Base-by-base conservation (phyloP, 2,888 invertebrate genomes). In the Mellilla xanthometata region DNA sequence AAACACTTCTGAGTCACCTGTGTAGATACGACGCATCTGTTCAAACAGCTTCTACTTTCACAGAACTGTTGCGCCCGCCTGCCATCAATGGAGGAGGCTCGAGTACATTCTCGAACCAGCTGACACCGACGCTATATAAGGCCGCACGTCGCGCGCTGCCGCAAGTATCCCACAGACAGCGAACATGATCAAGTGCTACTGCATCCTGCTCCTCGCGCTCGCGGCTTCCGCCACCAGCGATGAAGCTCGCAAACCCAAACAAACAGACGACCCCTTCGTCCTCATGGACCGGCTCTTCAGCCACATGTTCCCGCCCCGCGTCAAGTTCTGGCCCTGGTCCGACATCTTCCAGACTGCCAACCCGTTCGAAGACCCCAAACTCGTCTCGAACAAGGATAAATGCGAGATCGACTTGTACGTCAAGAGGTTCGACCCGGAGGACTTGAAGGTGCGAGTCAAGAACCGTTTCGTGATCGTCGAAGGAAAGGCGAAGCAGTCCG, bases 71-170 rank as follows among this genome's bases (percentile, higher is more conserved):
- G 65, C 52, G 62, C 53, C 71, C 80, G 54, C 69, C 87, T 83
- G 85, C 54, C 73, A 65, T 71, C 68, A 82, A 78, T 79, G 77
- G 68, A 79, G 68, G 70, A 63, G 68, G 41, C 28, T 60, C 62
- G 62, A 65, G 76, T 68, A 76, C 77, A 72, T 86, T 89, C 89
- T 84, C 81, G 89, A 89, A 88, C 70, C 49, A 48, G 31, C 49
- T 58, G 63, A 57, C 52, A 58, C 70, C 65, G 68, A 81, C 70
- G 68, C 81, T 88, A 88, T 88, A 88, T 76, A 89, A 86, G 59
- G 63, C 55, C 47, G 55, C 54, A 56, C 55, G 49, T 40, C 58
- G 56, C 58, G 72, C 63, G 54, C 54, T 60, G 61, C 53, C 64
- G 67, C 67, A 75, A 69, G 57, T 68, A 67, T 58, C 61, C 61